Evolutionary conservation across 35 echinoderm and acorn worm species (phyloP), one percentile per base, ranked within the genome.

Genomic region (Apostichopus japonicus): DNA sequence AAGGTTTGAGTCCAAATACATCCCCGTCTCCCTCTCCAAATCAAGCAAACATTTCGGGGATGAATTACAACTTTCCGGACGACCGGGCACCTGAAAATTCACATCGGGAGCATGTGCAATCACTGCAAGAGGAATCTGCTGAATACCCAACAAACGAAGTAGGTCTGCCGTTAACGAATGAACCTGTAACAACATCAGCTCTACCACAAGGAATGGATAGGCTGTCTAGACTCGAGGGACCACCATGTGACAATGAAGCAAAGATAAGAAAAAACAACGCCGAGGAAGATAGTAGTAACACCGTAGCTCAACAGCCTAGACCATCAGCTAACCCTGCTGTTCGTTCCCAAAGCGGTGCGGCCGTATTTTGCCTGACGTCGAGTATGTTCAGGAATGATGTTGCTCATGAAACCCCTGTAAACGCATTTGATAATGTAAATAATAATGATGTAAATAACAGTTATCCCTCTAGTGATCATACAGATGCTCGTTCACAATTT

Each of bases 371-470:
- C 52, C 44, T 89, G 2, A 89, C 86, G 4, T 89, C 86, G 8
- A 73, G 67, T 73, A 89, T 89, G 86, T 62, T 89, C 6, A 54
- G 44, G 25, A 89, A 67, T 89, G 17, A 89, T 21, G 25, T 23
- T 84, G 54, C 81, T 17, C 23, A n/a, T 27, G 4, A 80, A 57
- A 57, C 81, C 56, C 19, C 53, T 57, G 23, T 19, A 10, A 51
- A 57, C 24, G 17, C 81, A 6, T 57, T 17, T 84, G 54, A 89
- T 23, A 22, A 67, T 72, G 44, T 24, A 24, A 89, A 89, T 54
- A 73, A 89, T 89, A 89, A 89, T 72, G 62, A 89, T 72, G 8
- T 89, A 7, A 27, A 61, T 89, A 89, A 89, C 63, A 89, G 86
- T 63, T 65, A 23, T 89, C 61, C 51, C 25, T 59, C 61, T 89